Evolutionary conservation across 2,113 vertebrate species (phyloP), one percentile per base, ranked within the genome.

Genomic region (Epinephelus moara): DNA sequence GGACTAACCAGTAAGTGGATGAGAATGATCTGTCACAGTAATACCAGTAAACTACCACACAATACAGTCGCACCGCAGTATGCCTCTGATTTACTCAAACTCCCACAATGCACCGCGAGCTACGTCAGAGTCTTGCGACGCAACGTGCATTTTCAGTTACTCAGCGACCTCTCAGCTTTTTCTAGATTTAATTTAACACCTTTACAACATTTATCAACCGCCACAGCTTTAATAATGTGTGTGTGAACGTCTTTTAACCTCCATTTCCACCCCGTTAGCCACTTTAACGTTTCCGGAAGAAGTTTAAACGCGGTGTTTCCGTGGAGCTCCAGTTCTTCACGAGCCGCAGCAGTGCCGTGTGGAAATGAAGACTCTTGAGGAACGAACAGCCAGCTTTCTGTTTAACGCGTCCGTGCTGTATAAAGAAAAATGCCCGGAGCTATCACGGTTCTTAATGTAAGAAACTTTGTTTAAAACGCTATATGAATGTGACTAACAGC

Each of bases 361-460:
- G 12, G 71, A 75, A 70, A 93, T 91, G 91, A 82, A 75, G 40
- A 12, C 8, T 4, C 4, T 0, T 11, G 52, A 42, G 1, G 64
- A 53, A 17, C 10, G 23, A 33, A 42, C n/a, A 0, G 8, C 15
- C 12, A 9, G 0, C 1, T 96, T 95, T 76, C 85, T 94, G 17
- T 0, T 85, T 0, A 19, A 95, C 1, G 94, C 95, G 6, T 93
- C 95, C 33, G 33, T 88, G 57, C 53, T 93, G 61, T 96, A 93
- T 60, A 90, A 85, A 79, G 92, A 95, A 3, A 86, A 23, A 13
- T 96, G 95, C 57, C 95, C 94, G 59, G 95, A 94, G 75, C 81
- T 94, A 1, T 91, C 95, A 2, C 92, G 95, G 6, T 94, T 91
- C 78, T 49, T 95, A 3, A 63, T 95, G 95, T 96, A 92, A 96